Evolutionary conservation across 2,888 invertebrate species (phyloP), one percentile per base, ranked within the genome.

Genomic region (Synergus gifuensis): DNA sequence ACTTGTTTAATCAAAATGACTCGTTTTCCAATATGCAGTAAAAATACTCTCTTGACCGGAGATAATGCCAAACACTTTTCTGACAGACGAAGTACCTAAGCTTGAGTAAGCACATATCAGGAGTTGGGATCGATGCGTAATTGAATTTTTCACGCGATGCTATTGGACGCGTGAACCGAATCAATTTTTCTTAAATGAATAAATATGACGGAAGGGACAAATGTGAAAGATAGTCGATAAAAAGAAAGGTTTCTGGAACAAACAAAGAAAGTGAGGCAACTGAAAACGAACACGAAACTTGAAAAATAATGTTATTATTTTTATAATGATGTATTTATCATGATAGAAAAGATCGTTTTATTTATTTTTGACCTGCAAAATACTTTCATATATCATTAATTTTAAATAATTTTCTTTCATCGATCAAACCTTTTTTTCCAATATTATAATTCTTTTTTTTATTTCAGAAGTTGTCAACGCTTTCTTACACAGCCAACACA

Each of bases 51-150:
- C 69, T 73, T 73, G 69, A 73, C 36, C 49, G 36, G 36, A 73
- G 54, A 73, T 73, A 36, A 73, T 49, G 54, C 69, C 54, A 73
- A 73, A 73, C 69, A 73, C 69, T 54, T 73, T 73, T 73, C 69
- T 54, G 54, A 73, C 49, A 54, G 16, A 73, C n/a, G 54, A 73
- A 60, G 12, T 60, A 60, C 4, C 18, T 22, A 22, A 66, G 66
- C 66, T 66, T 66, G 66, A 42, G 28, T 28, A 28, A 28, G 28
- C 28, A 28, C 28, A 28, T 28, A 28, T 28, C 28, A 28, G 64
- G 28, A 46, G 44, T 69, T 69, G 67, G 46, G 67, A 69, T 69
- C 67, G 67, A 69, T 69, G 46, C 28, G 9, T 69, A 46, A 69
- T 69, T 69, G 67, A 69, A 69, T 69, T 69, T 69, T 69, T 46